Evolutionary conservation across 2,797 vertebrate species (phyloP), one percentile per base, ranked within the genome.

Genomic region (Acropternis orthonyx): DNA sequence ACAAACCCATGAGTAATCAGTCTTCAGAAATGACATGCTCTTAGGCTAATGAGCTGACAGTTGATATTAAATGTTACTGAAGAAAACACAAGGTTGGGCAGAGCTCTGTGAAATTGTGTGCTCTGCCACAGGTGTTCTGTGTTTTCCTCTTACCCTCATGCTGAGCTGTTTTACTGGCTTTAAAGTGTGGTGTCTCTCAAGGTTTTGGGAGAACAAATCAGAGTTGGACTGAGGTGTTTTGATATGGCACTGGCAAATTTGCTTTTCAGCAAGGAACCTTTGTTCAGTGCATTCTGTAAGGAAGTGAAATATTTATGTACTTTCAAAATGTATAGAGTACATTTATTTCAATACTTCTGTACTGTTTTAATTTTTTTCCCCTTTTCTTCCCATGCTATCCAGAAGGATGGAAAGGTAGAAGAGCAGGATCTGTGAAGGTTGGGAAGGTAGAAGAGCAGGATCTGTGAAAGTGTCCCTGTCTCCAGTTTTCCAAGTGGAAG

Each of bases 401-500:
- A 76, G 68, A 94, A 85, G 13, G 37, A 71, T 61, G 43, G 71
- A 89, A 93, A 59, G 71, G 81, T 69, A 79, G 81, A 88, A 88
- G 73, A 91, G 58, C 73, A 78, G 84, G 39, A 80, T 71, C 37
- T 77, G 48, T 82, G 56, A 90, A 71, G 32, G 5, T 71, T 66
- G 44, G 56, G 71, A 91, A 59, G 71, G 74, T 62, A 74, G 77
- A 84, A 81, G 61, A 86, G 56, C 75, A 83, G 88, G 54, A 83
- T 78, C 56, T 89, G 39, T 80, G 61, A 93, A 77, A 51, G 6
- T 91, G 54, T 72, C 52, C 67, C 65, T 65, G 43, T 79, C 89
- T 68, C 72, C 89, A 89, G 72, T 87, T 92, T 95, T 83, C 34
- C 58, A 66, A 81, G 82, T 89, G 78, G 63, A 93, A 85, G 24